Base-by-base conservation (phyloP, 2,113 vertebrate species). In the Halichoeres trimaculatus region DNA sequence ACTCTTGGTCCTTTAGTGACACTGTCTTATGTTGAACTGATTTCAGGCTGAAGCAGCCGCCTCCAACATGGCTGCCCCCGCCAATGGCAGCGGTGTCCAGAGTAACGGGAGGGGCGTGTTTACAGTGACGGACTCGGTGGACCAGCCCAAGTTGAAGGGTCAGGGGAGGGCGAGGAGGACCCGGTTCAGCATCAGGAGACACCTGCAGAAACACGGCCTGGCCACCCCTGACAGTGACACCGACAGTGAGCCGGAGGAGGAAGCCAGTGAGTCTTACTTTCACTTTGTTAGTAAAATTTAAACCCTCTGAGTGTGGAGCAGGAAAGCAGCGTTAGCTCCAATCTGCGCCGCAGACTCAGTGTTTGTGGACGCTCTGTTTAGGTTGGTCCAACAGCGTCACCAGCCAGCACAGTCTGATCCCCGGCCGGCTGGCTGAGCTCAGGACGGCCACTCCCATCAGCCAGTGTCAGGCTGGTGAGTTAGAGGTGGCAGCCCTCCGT, bases 341-440 rank as follows among this genome's bases (percentile, higher is more conserved):
- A 1, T 62, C 20, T 45, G 12, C 6, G 69, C 40, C 8, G 26
- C 54, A 1, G 17, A 35, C 59, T 56, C 63, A 55, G 63, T 51
- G 77, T 66, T 55, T 73, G 50, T 91, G 78, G 88, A 66, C 60
- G 87, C 88, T 95, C 74, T 93, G 92, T 92, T 81, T 88, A 97
- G 96, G 95, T 94, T 92, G 93, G 88, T 93, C 83, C 84, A 91
- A 52, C 88, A 87, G 95, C 87, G 75, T 86, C 94, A 95, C 82
- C 88, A 96, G 96, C 87, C 95, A 91, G 3, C 93, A 90, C 68
- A 91, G 91, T 91, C 93, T 96, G 95, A 95, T 96, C 90, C 94
- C 93, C 85, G 87, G 92, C 91, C 90, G 94, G 90, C 95, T 90
- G 88, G 90, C 90, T 73, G 94, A 95, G 80, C 91, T 94, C 91